Evolutionary conservation across 2,113 vertebrate genomes (phyloP).

Genomic region (Desmodus rotundus): DNA sequence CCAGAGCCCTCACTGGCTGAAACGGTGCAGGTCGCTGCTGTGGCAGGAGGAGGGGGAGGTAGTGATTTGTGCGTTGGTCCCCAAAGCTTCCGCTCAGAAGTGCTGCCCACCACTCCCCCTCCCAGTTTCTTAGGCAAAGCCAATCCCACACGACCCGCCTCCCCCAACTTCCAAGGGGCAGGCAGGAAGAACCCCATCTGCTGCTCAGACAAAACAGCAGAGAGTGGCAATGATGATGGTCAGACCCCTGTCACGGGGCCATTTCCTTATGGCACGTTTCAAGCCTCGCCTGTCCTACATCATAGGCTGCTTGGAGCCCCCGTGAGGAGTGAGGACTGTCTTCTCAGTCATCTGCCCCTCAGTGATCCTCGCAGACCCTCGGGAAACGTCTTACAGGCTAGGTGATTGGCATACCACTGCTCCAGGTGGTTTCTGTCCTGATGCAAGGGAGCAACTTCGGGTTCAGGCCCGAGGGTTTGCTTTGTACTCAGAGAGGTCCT

Average conservation of each 20-base stretch:
- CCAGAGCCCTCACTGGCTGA: not conserved
- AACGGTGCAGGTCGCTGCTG: not conserved
- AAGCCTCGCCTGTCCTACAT: not conserved
- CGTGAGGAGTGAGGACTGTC: too few species aligned
- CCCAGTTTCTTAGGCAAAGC: not conserved
- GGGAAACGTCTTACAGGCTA: not conserved
- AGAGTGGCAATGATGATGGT: not conserved
- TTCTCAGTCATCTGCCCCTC: not conserved
- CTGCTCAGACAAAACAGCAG: too few species aligned
- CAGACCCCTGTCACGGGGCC: not conserved
- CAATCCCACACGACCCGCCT: rapidly evolving
- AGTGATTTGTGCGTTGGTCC: not conserved
- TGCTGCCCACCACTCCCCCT: not conserved
- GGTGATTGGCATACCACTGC: not conserved
- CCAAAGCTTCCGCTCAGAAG: not conserved
- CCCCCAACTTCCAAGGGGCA: rapidly evolving
- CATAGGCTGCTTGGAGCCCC: too few species aligned
- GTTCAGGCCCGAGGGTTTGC: not conserved
- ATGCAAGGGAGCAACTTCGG: not conserved
- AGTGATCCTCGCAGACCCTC: too few species aligned
- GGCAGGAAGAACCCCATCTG: not conserved
- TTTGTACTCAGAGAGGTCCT: not conserved
- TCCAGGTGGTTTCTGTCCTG: not conserved
- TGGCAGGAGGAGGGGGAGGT: not conserved
- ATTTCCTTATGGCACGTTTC: not conserved